Evolutionary conservation across 2,113 vertebrate genomes (phyloP), one percentile per base, ranked within the genome.

Genomic region (Actenoides lindsayi): DNA sequence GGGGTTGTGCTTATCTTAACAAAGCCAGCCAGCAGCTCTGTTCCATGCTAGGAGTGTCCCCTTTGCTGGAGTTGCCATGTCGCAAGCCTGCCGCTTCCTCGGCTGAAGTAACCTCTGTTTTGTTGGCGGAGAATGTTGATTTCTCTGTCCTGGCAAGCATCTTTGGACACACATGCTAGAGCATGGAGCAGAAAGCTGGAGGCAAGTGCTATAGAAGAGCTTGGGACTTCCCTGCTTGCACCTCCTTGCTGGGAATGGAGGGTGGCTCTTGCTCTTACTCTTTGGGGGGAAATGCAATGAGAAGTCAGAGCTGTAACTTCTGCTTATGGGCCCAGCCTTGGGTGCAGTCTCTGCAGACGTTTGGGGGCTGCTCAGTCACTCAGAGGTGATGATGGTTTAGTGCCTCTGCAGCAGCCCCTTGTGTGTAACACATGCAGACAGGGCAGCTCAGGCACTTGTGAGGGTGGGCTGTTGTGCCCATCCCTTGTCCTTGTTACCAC

Each of bases 351-450:
- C 27, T 33, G 48, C n/a, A 21, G 60, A 6, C 39, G 27, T 12
- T 37, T 37, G 24, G 11, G 44, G 15, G 21, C 53, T 51, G 59
- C 59, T 82, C 1, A 0, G 21, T 57, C 73, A 60, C 25, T 25
- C 25, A 16, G 51, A 33, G 16, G 25, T 8, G 48, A 17, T 5
- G 8, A 24, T 53, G 21, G 14, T 53, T 70, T 48, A 27, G 16
- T 2, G 10, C 27, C 39, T 57, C 59, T 1, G 2, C 11, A 39
- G 64, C 68, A 90, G 74, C 31, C 9, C 21, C 6, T 27, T 12
- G 35, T 1, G 2, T 15, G 5, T 41, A 13, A 35, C 0, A 0
- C 0, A 1, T 1, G 0, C 21, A 11, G 46, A 28, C 3, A 2
- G 37, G 42, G 19, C 28, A 67, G 50, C 33, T 67, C 2, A 0